Base-by-base conservation (phyloP, 1,140 invertebrate genomes). In the Lordiphosa stackelbergi region DNA sequence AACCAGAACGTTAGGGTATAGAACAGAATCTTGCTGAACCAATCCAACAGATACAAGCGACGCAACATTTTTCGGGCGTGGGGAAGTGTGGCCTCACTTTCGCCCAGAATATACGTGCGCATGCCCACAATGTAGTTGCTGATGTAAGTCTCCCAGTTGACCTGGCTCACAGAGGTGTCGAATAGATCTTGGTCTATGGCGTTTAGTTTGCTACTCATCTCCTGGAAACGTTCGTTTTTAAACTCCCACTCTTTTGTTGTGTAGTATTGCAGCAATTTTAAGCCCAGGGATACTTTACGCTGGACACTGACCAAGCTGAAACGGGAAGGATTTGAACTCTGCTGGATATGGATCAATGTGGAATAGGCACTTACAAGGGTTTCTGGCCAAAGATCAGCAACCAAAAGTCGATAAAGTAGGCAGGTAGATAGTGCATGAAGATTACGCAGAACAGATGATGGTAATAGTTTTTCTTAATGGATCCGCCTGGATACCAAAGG, bases 181-280 rank as follows among this genome's bases (percentile, higher is more conserved):
- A 93, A 93, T 0, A 85, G 81, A 24, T 91, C 87, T 60, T 89
- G 88, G 72, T 94, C 93, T 11, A 88, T 85, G 42, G 89, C 75
- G 83, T 91, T 88, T 60, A 98, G 72, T 31, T 86, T 87, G 1
- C 89, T 68, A 36, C 90, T 88, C 10, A 98, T 74, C 63, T 92
- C 81, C 60, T 88, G 87, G 57, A 95, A 90, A 48, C 92, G 92
- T 4, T 94, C 92, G 60, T 94, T 95, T 38, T 87, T 88, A 85
- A 97, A 97, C 40, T 90, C 89, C 95, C 95, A 97, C 70, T 94
- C 90, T 75, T 94, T 92, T 2, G 92, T 95, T 4, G 95, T 97
- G 83, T 97, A 98, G 86, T 95, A 97, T 70, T 96, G 92, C 0
- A 97, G 86, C 0, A 94, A 88, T 53, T 91, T 88, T 0, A 94